Percentiles rank a stretch among this genome's conserved stretches.
phyloP scores from a whole-genome alignment of 1,140 invertebrate species.

The Propsilocerus akamusi region DNA sequence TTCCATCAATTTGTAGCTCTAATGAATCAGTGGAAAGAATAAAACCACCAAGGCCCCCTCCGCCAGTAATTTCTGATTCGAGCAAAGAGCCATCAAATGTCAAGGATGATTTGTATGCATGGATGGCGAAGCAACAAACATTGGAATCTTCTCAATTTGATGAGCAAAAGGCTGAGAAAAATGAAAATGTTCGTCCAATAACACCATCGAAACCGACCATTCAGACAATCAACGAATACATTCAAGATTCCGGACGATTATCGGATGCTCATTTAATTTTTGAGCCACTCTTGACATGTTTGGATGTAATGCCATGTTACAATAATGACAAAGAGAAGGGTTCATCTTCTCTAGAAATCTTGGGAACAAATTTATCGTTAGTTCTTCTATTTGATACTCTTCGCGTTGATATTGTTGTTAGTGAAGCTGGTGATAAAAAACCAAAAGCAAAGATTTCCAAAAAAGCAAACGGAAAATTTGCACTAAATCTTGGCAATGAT shows the following conservation, averaged over 20 bases:
- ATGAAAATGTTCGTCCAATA: background rate
- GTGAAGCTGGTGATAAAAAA: conserved; percentile 46
- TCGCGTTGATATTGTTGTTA: conserved; percentile 85
- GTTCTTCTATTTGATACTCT: conserved; percentile 70
- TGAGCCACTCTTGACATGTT: conserved; percentile 61
- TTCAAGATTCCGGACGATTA: conserved; percentile 64
- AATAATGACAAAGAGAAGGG: conserved; percentile 39
- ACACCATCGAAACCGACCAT: conserved; percentile 18
- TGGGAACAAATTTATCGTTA: conserved; percentile 80
- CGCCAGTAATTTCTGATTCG: conserved; percentile 19
- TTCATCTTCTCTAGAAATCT: conserved; percentile 59
- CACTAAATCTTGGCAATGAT: conserved; percentile 48
- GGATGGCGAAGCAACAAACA: conserved; percentile 87
- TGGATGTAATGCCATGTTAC: conserved; percentile 58
- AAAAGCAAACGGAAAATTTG: conserved; percentile 26
- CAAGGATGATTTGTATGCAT: conserved; percentile 78
- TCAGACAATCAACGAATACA: conserved; percentile 34
- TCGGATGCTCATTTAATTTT: conserved; percentile 87
- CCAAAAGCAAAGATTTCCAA: conserved; percentile 15
- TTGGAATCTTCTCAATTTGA: conserved; percentile 19
- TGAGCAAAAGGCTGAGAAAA: conserved; percentile 13
- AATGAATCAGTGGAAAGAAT: conserved; percentile 29
- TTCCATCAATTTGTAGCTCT: conserved; percentile 26
- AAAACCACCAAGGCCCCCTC: conserved; percentile 19
- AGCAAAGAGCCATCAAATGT: conserved; percentile 25